Evolutionary conservation across 23 tunicate species (phyloP), one percentile per base, ranked within the genome.

Genomic region (Trididemnum clinides): DNA sequence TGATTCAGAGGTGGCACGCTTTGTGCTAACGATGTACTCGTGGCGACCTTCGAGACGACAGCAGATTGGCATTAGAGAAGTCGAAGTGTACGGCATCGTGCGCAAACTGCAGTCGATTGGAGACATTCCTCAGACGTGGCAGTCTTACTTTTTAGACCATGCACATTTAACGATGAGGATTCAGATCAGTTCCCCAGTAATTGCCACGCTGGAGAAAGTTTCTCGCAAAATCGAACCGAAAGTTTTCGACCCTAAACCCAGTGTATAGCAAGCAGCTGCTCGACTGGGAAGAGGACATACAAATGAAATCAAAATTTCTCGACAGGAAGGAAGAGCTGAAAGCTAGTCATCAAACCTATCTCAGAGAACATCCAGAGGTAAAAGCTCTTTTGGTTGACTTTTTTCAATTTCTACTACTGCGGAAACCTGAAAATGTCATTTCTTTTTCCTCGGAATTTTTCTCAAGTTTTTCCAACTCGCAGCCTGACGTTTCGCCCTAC

Each of bases 111-210:
- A 30, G 1, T 89, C 93, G 2, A 51, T 57, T 18, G 26, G 54
- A 2, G 98, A 89, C 49, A 50, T 94, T 5, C 94, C 98, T 3
- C 57, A 79, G 33, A 89, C 91, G 5, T 94, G 98, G 98, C 98
- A 78, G 83, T 78, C 83, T 4, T 94, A 62, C 39, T 94, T 89
- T 50, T 77, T 94, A 86, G 88, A 82, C 12, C 94, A 94, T 57
- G 98, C 94, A 19, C 98, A 94, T 81, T 57, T 94, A 31, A 85
- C 98, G 2, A 89, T 89, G 90, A 39, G 91, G 54, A 64, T 94
- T 18, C 98, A 94, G 51, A 82, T 89, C 0, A 94, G 98, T 1
- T 85, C 94, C 2, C 90, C 98, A 15, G 81, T 75, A 26, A 57
- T 89, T 27, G 83, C 51, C 0, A 37, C 59, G 7, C 78, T 94